Evolutionary conservation across 2,797 vertebrate genomes (phyloP).

Genomic region (Lutjanus campechanus): DNA sequence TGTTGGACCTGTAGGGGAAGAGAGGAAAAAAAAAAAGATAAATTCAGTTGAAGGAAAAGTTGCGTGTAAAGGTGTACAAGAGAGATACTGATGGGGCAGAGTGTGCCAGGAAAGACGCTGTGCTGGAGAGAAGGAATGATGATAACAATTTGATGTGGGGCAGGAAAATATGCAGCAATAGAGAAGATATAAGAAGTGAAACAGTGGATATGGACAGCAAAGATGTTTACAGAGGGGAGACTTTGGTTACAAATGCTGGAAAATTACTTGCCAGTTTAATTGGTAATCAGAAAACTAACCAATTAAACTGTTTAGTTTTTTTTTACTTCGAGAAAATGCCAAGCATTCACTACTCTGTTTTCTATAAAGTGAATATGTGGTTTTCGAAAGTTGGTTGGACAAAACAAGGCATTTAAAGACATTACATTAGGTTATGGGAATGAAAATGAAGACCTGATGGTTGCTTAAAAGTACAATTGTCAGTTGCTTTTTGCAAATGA

Average conservation of each 20-base stretch:
- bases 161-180: neutral
- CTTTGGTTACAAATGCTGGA: neutral
- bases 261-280: neutral
- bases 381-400: neutral
- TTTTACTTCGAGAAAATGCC: too few species aligned
- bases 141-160: neutral
- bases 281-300: neutral
- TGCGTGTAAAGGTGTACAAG: neutral
- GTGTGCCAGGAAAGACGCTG: neutral
- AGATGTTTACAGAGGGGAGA: neutral
- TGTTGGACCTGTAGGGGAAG: conserved; percentile 88
- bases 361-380: neutral
- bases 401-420: neutral
- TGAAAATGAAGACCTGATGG: neutral
- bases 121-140: neutral
- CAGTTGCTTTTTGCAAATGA: too few species aligned
- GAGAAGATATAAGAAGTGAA: neutral
- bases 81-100: neutral
- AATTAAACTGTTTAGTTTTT: too few species aligned
- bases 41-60: neutral
- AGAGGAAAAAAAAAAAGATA: neutral
- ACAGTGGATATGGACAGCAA: neutral
- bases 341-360: neutral
- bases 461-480: neutral
- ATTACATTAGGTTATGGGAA: neutral